Conservation (phyloP, 1,140 invertebrate genomes). For the Macrobrachium rosenbergii region DNA sequence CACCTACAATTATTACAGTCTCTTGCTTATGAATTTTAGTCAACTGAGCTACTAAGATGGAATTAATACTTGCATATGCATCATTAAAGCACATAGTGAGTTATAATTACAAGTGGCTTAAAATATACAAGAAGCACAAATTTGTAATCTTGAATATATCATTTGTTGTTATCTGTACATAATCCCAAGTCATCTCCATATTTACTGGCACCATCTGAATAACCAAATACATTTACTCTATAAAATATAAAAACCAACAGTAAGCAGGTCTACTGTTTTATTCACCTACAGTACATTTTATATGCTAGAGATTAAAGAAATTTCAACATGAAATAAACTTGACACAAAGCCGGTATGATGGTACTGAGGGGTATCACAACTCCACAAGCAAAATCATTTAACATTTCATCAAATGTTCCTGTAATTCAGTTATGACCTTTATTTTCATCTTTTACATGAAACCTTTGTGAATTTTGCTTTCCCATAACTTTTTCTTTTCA, state of each 20-base stretch:
- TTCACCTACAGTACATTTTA: not conserved
- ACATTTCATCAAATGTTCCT: not conserved
- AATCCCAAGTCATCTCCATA: too few relatives aligned
- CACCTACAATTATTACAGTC: too few relatives aligned
- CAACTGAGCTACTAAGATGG: too few relatives aligned
- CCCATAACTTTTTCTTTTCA: not conserved
- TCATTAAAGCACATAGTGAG: too few relatives aligned
- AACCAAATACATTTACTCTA: slow-evolving; percentile 21
- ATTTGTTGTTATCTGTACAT: too few relatives aligned
- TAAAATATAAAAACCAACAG: slow-evolving; percentile 31
- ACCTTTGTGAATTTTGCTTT: not conserved
- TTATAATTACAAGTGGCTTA: too few relatives aligned
- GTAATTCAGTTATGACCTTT: not conserved
- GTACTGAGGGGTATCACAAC: slow-evolving; percentile 1
- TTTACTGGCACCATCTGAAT: not conserved
- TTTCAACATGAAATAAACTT: slow-evolving; percentile 28
- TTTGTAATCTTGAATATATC: too few relatives aligned
- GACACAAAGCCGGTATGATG: slow-evolving; percentile 33
- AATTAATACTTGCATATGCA: too few relatives aligned
- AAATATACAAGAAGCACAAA: too few relatives aligned
- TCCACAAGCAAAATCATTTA: not conserved
- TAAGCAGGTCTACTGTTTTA: slow-evolving; percentile 18
- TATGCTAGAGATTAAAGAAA: slow-evolving; percentile 19
- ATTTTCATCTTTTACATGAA: not conserved
- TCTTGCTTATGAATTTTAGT: too few relatives aligned